phyloP scores from a whole-genome alignment of 92 coral and sea anemone species.

The Umimayanthus chanpuru region DNA sequence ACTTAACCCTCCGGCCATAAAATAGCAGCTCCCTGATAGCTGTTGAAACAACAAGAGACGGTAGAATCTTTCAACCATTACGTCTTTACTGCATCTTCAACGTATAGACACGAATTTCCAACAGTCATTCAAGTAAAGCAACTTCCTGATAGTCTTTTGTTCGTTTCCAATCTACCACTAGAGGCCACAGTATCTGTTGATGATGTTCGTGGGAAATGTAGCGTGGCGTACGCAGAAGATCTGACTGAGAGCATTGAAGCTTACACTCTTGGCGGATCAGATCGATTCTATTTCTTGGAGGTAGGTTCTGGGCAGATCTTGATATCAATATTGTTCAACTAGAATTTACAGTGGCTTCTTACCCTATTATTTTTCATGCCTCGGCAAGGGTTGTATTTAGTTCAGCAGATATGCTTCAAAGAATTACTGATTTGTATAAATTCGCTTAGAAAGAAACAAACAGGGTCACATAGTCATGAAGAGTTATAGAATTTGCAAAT shows the following conservation, averaged over 20 bases:
- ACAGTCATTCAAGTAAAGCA: too few species aligned
- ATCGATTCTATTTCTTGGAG: constrained; percentile 94
- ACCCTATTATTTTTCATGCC: too few species aligned
- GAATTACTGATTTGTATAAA: background rate
- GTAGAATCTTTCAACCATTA: too few species aligned
- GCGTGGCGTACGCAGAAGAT: constrained; percentile 79
- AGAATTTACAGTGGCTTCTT: background rate
- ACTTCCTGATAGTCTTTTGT: background rate
- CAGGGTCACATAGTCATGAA: background rate
- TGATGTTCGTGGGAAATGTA: constrained; percentile 73
- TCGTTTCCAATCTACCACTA: constrained; percentile 17
- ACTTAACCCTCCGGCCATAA: too few species aligned
- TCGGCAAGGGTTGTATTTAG: too few species aligned
- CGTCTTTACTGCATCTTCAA: too few species aligned
- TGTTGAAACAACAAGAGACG: too few species aligned
- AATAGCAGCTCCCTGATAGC: too few species aligned
- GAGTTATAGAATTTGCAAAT: too few species aligned
- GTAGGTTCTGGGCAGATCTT: constrained; percentile 37
- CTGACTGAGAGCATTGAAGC: constrained; percentile 65
- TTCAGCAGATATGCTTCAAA: background rate
- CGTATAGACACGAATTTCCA: too few species aligned
- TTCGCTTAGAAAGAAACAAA: background rate
- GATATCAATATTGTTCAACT: background rate
- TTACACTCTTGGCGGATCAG: constrained; percentile 71
- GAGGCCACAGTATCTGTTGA: constrained; percentile 72